Evolutionary conservation across 2,888 invertebrate species (phyloP).

Genomic region (Boloria euphrosyne): DNA sequence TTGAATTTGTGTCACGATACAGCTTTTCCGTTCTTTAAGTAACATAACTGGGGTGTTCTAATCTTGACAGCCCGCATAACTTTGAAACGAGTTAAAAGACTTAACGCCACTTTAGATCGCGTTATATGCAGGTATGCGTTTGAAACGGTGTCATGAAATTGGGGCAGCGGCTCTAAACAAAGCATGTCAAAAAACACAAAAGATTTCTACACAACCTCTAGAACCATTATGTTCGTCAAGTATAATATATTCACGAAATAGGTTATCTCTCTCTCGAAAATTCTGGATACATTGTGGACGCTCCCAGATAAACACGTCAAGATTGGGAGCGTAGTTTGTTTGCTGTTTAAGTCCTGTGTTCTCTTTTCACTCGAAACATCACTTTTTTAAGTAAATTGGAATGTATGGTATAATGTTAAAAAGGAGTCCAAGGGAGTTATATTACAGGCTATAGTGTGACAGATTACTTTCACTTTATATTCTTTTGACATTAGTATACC

Average conservation of each 20-base stretch:
- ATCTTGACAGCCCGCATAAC: slow-evolving; percentile 20
- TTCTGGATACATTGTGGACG: slow-evolving; percentile 21
- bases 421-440: too few species aligned
- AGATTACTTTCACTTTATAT: too few species aligned
- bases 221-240: slow-evolving; percentile 29
- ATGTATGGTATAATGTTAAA: too few species aligned
- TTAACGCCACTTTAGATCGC: slow-evolving; percentile 23
- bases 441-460: too few species aligned
- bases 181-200: slow-evolving; percentile 36
- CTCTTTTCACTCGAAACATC: slow-evolving; percentile 7
- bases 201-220: slow-evolving; percentile 29
- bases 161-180: slow-evolving; percentile 35
- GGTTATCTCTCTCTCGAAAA: slow-evolving; percentile 27
- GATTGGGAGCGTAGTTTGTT: slow-evolving; percentile 26
- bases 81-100: slow-evolving; percentile 24
- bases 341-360: slow-evolving; percentile 22
- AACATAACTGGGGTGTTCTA: slow-evolving; percentile 18
- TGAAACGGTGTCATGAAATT: slow-evolving; percentile 34
- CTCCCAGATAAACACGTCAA: slow-evolving; percentile 34
- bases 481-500: too few species aligned
- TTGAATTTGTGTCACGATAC: slow-evolving; percentile 3
- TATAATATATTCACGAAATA: slow-evolving; percentile 24
- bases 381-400: too few species aligned
- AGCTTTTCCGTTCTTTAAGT: slow-evolving; percentile 3
- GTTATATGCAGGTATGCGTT: slow-evolving; percentile 28